A percentile compares a stretch with the other conserved stretches of the same genome.
Conservation (phyloP, 2,113 vertebrate species). For the Epinephelus moara region DNA sequence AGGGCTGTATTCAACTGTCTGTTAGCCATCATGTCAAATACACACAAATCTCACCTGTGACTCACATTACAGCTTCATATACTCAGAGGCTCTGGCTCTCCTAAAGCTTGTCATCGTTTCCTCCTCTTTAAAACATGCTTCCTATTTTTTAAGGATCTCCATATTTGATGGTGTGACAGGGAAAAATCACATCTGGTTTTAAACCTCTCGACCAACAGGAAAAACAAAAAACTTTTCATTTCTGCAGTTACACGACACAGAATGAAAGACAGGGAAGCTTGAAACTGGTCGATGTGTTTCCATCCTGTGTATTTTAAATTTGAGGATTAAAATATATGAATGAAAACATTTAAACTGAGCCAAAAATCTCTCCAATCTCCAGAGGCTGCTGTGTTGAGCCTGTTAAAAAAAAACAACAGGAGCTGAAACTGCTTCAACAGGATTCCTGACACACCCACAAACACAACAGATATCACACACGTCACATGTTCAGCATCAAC, state of each 20-base stretch:
- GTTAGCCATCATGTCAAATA: too few relatives aligned
- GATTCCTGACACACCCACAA: slow-evolving; percentile 23
- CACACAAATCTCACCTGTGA: background rate
- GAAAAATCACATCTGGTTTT: background rate
- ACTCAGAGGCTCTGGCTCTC: too few relatives aligned
- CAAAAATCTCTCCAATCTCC: background rate
- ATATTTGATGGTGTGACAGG: too few relatives aligned
- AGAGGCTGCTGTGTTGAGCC: background rate
- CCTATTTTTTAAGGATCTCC: too few relatives aligned
- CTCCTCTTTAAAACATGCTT: too few relatives aligned
- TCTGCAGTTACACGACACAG: background rate
- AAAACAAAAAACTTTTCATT: background rate
- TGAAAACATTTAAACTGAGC: background rate
- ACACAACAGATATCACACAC: background rate
- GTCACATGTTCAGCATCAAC: background rate
- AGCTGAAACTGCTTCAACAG: background rate
- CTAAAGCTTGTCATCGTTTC: too few relatives aligned
- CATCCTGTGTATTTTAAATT: background rate
- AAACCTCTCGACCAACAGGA: background rate
- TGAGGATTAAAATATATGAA: background rate
- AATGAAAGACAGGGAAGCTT: background rate
- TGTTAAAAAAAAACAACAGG: background rate
- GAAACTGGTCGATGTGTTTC: background rate
- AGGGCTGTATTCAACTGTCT: too few relatives aligned
- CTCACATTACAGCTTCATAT: background rate